These are phyloP conservation scores for Tympanuchus pallidicinctus DNA, from an alignment of 2,113 vertebrate genomes.

Conservation along the genomic window DNA sequence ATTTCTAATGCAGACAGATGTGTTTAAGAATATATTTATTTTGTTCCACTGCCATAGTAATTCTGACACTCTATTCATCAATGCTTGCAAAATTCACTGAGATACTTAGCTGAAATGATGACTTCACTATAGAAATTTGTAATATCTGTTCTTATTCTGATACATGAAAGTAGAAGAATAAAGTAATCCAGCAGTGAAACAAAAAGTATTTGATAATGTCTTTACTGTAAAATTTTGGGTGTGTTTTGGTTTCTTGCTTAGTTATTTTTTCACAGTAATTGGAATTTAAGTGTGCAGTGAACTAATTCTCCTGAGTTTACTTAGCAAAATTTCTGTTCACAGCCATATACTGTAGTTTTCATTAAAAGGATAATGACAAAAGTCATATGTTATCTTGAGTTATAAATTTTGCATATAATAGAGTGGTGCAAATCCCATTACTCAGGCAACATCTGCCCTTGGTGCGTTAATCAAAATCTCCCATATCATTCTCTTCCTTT, in stretches of 20 bases:
- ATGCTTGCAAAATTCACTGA: background rate
- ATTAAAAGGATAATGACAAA: conserved; percentile 62
- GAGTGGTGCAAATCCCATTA: conserved; percentile 63
- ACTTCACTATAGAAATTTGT: background rate
- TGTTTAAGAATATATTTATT: background rate
- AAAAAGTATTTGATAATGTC: background rate
- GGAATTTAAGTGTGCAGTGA: conserved; percentile 46
- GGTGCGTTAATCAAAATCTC: conserved; percentile 55
- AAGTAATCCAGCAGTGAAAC: background rate
- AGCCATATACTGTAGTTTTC: conserved; percentile 48
- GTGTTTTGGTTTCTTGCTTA: background rate
- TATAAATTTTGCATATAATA: conserved; percentile 47
- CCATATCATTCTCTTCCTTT: conserved; percentile 28
- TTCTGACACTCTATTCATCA: background rate
- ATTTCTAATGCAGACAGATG: background rate
- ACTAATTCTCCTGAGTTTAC: conserved; percentile 58
- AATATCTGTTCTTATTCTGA: background rate
- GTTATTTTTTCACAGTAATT: conserved; percentile 43
- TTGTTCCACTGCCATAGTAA: background rate
- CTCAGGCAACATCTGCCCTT: conserved; percentile 43
- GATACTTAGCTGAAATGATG: background rate
- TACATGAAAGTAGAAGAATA: background rate
- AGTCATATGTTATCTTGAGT: conserved; percentile 58
- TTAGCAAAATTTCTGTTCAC: conserved; percentile 57
- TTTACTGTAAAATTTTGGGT: background rate